These are phyloP conservation scores for Glaucidium brasilianum DNA, from an alignment of 2,113 vertebrate species.

Conservation along the genomic window DNA sequence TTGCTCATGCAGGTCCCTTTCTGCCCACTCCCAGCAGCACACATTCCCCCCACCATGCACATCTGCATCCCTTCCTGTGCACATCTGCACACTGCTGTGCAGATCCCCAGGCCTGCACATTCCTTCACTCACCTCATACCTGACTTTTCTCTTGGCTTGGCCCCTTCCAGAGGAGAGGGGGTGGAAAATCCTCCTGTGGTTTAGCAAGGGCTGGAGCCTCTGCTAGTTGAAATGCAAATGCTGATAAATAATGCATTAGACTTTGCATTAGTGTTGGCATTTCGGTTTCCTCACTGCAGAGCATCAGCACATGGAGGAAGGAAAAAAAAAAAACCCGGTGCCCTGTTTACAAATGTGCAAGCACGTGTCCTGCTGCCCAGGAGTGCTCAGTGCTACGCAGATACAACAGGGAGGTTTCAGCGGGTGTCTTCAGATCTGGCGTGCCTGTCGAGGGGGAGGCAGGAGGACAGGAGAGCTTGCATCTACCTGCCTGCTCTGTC, in stretches of 20 bases:
- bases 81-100: neutral
- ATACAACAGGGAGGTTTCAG: neutral
- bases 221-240: neutral
- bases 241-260: constrained; percentile 5
- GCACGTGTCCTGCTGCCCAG: neutral
- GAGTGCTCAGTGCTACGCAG: neutral
- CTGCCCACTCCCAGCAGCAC: neutral
- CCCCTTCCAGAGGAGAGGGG: neutral
- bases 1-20: neutral
- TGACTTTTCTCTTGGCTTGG: neutral
- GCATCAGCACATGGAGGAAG: neutral
- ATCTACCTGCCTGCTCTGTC: neutral
- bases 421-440: neutral
- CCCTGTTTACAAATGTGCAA: neutral
- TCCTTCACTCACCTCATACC: neutral
- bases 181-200: neutral
- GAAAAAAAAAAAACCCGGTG: too few species aligned
- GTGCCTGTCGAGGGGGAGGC: neutral
- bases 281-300: neutral
- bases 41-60: rapidly evolving
- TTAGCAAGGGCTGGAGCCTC: neutral
- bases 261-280: neutral
- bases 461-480: neutral
- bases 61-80: neutral
- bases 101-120: neutral